Conservation (phyloP, 1,140 invertebrate species). For the Eurosta solidaginis region DNA sequence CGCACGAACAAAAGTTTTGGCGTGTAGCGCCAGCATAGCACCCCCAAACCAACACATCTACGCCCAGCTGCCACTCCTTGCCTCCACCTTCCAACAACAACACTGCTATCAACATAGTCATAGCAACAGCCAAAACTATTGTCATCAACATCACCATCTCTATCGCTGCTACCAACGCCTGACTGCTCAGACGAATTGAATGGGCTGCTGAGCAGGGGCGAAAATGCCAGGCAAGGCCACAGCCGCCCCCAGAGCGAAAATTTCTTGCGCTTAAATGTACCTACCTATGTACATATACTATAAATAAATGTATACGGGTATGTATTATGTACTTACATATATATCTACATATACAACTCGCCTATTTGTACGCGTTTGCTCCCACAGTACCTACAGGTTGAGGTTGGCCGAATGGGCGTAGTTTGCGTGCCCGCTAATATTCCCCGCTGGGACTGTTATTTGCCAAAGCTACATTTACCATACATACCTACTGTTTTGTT, state of each 20-base stretch:
- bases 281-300: background rate
- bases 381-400: conserved; percentile 24
- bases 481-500: background rate
- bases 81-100: background rate
- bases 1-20: background rate
- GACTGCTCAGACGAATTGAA: conserved; percentile 19
- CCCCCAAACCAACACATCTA: conserved; percentile 18
- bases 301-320: too few species aligned
- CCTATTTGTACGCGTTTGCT: background rate
- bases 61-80: conserved; percentile 18
- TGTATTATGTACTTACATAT: background rate
- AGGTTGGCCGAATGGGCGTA: conserved; percentile 15
- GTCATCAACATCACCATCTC: conserved; percentile 4
- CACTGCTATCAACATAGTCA: background rate
- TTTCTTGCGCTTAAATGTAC: background rate
- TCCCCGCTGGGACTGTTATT: conserved; percentile 1
- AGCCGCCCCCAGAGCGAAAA: conserved; percentile 16
- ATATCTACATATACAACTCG: too few species aligned
- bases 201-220: conserved; percentile 7
- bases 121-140: background rate
- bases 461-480: background rate
- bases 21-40: background rate
- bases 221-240: conserved; percentile 21
- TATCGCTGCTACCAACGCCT: background rate
- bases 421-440: conserved; percentile 17